Conservation (phyloP, 1,140 invertebrate genomes). For the Oryctes rhinoceros region DNA sequence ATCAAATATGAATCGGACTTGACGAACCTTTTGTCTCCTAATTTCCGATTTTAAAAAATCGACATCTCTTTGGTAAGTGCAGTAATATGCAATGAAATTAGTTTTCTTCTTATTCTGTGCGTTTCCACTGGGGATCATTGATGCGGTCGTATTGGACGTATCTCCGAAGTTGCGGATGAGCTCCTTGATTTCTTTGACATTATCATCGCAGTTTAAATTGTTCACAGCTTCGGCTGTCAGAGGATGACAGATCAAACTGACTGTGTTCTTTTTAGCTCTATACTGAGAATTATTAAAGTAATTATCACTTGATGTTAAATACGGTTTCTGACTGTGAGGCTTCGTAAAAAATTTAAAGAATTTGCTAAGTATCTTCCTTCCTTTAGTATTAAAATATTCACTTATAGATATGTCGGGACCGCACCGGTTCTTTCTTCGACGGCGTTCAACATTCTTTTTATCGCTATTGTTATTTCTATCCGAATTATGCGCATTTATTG, state of each 20-base stretch:
- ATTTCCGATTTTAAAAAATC: slow-evolving; percentile 17
- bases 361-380: not conserved
- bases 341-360: not conserved
- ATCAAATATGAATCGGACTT: too few species aligned
- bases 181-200: not conserved
- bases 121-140: not conserved
- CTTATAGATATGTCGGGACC: not conserved
- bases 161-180: not conserved
- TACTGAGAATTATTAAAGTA: not conserved
- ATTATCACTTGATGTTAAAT: slow-evolving; percentile 1
- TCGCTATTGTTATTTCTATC: not conserved
- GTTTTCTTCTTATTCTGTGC: not conserved
- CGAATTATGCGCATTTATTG: not conserved
- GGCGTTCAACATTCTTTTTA: not conserved
- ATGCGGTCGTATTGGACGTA: not conserved
- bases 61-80: slow-evolving; percentile 25
- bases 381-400: slow-evolving; percentile 5
- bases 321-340: not conserved
- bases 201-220: not conserved
- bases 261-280: not conserved
- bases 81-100: not conserved
- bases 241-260: not conserved
- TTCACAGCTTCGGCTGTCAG: not conserved
- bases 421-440: not conserved
- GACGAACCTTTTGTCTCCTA: not conserved